Conservation (phyloP, 2,888 invertebrate genomes). For the Parnassius orleans region DNA sequence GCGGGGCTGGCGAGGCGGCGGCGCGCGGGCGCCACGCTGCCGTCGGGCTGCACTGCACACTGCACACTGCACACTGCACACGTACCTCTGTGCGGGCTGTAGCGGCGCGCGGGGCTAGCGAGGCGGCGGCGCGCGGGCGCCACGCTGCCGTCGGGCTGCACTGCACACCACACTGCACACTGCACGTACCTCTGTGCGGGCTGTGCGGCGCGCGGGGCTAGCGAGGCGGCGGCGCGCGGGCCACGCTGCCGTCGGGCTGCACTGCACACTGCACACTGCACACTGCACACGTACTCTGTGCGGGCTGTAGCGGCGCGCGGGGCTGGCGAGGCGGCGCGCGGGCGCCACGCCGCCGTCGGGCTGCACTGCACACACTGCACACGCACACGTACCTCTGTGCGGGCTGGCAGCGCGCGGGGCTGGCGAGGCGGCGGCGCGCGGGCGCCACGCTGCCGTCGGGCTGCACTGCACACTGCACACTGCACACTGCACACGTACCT, state of each 20-base stretch:
- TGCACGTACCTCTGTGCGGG: conserved; percentile 80
- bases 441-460: too few species aligned
- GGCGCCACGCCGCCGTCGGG: too few species aligned
- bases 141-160: conserved; percentile 89
- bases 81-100: conserved; percentile 86
- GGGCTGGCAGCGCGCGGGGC: conserved; percentile 76
- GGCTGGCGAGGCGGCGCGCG: too few species aligned
- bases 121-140: conserved; percentile 85
- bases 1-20: conserved; percentile 89
- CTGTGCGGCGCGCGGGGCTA: too few species aligned
- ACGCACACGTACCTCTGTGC: conserved; percentile 68
- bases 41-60: conserved; percentile 75
- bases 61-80: conserved; percentile 61
- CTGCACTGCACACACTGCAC: too few species aligned
- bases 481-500: conserved; percentile 83
- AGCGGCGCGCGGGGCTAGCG: conserved; percentile 88
- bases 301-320: too few species aligned
- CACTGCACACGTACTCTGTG: too few species aligned
- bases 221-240: too few species aligned
- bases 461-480: conserved; percentile 64
- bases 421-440: too few species aligned
- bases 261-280: conserved; percentile 40
- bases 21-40: conserved; percentile 86
- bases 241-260: conserved; percentile 89
- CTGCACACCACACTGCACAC: conserved; percentile 60